A percentile compares a stretch with the other conserved stretches of the same genome.
phyloP scores from a whole-genome alignment of 2,888 invertebrate species.

The Luperina nickerlii region DNA sequence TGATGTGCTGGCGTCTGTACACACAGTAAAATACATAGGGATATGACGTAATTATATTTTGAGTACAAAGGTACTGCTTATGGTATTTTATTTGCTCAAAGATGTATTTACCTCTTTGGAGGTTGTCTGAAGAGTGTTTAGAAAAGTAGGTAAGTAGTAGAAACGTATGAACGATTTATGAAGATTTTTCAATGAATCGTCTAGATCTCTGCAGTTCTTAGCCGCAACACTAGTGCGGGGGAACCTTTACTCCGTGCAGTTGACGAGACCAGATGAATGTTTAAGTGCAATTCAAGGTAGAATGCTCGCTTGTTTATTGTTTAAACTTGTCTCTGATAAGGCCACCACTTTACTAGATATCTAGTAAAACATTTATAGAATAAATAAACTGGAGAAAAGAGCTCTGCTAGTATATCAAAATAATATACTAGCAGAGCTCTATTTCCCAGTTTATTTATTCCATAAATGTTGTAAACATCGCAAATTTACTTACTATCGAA shows the following conservation, averaged over 20 bases:
- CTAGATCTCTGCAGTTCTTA: neutral
- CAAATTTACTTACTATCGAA: neutral
- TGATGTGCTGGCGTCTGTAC: too few species aligned
- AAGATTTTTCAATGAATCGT: neutral
- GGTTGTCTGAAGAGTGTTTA: too few species aligned
- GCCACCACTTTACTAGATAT: constrained; percentile 9
- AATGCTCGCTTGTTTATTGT: constrained; percentile 33
- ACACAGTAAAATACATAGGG: too few species aligned
- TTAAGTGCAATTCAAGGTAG: constrained; percentile 35
- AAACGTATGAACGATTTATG: neutral
- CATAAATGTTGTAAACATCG: too few species aligned
- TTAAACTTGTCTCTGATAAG: constrained; percentile 34
- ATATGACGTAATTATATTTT: too few species aligned
- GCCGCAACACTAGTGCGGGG: neutral
- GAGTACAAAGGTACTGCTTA: too few species aligned
- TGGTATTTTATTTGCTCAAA: too few species aligned
- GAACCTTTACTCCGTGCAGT: constrained; percentile 8
- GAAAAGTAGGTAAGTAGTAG: too few species aligned
- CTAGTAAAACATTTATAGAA: constrained; percentile 28
- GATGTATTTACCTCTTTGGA: too few species aligned
- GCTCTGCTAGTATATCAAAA: neutral
- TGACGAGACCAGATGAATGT: constrained; percentile 37
- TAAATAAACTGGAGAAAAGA: constrained; percentile 2
- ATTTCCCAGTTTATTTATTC: too few species aligned
- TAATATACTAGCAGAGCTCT: too few species aligned